Conservation (phyloP, 2,888 invertebrate species). For the Brachynemurus nebulosus region DNA sequence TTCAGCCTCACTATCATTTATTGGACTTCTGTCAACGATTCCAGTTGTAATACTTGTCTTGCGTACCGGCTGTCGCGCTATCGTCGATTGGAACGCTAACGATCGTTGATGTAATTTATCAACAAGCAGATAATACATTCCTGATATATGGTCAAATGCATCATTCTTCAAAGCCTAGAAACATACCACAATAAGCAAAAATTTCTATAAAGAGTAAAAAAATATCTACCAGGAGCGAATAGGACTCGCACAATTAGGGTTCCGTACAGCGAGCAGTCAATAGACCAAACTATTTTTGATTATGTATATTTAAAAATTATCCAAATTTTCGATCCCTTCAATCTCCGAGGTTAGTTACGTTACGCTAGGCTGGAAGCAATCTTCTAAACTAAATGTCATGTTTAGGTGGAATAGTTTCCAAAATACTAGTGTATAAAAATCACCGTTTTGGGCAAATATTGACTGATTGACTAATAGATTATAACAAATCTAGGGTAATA, state of each 20-base stretch:
- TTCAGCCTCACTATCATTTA: neutral
- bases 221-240: neutral
- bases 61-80: conserved; percentile 33
- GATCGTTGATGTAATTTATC: conserved; percentile 55
- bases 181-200: conserved; percentile 1
- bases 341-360: too few species aligned
- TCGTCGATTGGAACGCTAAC: conserved; percentile 36
- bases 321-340: too few species aligned
- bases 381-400: too few species aligned
- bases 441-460: too few species aligned
- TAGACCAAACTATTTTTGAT: too few species aligned
- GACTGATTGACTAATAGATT: too few species aligned
- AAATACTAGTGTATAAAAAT: too few species aligned
- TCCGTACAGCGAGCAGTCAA: too few species aligned
- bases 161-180: conserved; percentile 65
- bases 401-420: too few species aligned
- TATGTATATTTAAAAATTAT: neutral
- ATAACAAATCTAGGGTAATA: too few species aligned
- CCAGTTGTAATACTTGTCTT: conserved; percentile 49
- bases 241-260: too few species aligned
- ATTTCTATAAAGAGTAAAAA: neutral
- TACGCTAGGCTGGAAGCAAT: too few species aligned
- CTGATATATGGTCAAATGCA: conserved; percentile 84
- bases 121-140: conserved; percentile 81
- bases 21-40: conserved; percentile 39